Evolutionary conservation across 2,888 invertebrate species (phyloP), one percentile per base, ranked within the genome.

Genomic region (Brachylomia viminalis): DNA sequence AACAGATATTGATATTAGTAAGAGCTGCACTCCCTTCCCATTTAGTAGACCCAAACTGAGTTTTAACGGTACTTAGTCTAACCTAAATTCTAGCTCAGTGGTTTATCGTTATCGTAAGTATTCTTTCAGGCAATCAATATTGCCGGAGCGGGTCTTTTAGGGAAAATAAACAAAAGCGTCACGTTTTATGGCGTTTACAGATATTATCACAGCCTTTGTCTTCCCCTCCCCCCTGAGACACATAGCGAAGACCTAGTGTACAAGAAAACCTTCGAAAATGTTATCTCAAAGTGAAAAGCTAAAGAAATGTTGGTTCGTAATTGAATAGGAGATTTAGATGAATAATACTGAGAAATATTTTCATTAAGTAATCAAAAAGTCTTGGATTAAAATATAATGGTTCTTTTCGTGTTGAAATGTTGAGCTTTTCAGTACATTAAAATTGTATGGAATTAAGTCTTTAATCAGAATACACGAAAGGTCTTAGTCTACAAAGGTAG

Each of bases 121-220:
- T 64, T 62, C 61, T 69, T 61, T 11, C 3, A 33, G 23, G 33
- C 78, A 58, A 85, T 85, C 82, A 84, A 84, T 82, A 82, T 61
- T n/a, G 30, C 33, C 30, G 27, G 59, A 77, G 59, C 49, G 49
- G 3, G 42, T 71, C 82, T 83, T 59, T 49, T 5, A 78, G 82
- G 82, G 61, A 62, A 65, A 30, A 85, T 85, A 83, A 83, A 85
- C 78, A 82, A 74, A 62, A 74, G 33, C 64, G 74, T 68, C 83
- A 85, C 82, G 71, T 74, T 83, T 83, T 83, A 83, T 85, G 85
- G 69, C 58, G 42, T 83, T 74, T 71, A 65, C 61, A 61, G 83
- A 82, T 82, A 72, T 61, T 85, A 83, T 83, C 83, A 27, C 33
- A 15, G 42, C 33, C 59, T 59, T 68, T 54, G 66, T 84, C 56